These are phyloP conservation scores for Plectrocnemia conspersa DNA, from an alignment of 1,140 invertebrate species.

Conservation along the genomic window DNA sequence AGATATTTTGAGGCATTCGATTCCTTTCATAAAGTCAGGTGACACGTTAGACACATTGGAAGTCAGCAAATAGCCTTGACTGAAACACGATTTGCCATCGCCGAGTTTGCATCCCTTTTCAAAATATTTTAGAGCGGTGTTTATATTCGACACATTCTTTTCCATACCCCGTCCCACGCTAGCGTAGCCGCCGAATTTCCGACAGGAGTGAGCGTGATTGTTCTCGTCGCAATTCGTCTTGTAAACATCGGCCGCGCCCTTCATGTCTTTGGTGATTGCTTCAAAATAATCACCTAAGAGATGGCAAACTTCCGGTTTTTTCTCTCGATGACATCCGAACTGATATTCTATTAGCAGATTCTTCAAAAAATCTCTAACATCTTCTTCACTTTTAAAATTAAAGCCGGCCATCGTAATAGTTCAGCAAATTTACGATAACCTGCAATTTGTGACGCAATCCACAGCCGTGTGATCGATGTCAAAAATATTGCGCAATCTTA, in stretches of 20 bases:
- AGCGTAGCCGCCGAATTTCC: slow-evolving; percentile 73
- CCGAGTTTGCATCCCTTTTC: slow-evolving; percentile 71
- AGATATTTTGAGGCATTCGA: slow-evolving; percentile 56
- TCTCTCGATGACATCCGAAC: slow-evolving; percentile 73
- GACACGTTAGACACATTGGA: slow-evolving; percentile 50
- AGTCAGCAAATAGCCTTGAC: slow-evolving; percentile 67
- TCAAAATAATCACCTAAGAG: slow-evolving; percentile 84
- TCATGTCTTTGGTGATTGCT: slow-evolving; percentile 70
- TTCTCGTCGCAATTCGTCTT: slow-evolving; percentile 81
- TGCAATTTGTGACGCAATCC: neutral
- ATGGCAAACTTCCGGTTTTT: slow-evolving; percentile 75
- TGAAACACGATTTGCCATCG: slow-evolving; percentile 66
- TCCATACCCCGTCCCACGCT: slow-evolving; percentile 57
- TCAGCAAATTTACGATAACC: too few relatives aligned
- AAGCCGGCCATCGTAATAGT: slow-evolving; percentile 8
- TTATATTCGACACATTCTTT: too few relatives aligned
- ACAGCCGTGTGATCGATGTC: neutral
- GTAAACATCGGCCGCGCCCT: slow-evolving; percentile 73
- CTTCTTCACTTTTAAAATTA: slow-evolving; percentile 77
- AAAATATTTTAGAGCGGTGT: slow-evolving; percentile 63
- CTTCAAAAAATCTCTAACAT: slow-evolving; percentile 81
- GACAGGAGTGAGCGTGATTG: slow-evolving; percentile 76
- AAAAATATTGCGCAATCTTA: neutral
- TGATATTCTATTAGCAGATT: slow-evolving; percentile 88
- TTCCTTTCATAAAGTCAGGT: slow-evolving; percentile 55